A percentile compares a stretch with the other conserved stretches of the same genome.
Evolutionary conservation across 2,797 vertebrate genomes (phyloP).

Genomic region (Mus caroli): DNA sequence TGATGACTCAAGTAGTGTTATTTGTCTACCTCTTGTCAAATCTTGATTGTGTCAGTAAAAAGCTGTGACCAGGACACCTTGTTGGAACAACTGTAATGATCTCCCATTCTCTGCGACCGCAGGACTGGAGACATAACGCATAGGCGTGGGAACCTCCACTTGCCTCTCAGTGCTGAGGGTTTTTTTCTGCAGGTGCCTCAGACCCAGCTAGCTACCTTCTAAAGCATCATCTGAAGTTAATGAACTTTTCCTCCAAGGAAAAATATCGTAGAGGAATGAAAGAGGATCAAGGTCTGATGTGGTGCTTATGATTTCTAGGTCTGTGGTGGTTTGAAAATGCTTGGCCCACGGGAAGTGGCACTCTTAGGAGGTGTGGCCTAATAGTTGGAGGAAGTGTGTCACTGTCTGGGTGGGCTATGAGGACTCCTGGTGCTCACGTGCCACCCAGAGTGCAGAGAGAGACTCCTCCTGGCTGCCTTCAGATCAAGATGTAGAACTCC

Average conservation of each 20-base stretch:
- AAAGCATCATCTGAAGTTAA: background rate
- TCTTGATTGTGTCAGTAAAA: conserved; percentile 47
- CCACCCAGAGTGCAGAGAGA: background rate
- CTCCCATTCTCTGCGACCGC: background rate
- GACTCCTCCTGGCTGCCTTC: background rate
- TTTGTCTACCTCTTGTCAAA: conserved; percentile 38
- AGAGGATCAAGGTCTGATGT: background rate
- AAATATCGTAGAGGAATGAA: background rate
- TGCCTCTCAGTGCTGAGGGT: background rate
- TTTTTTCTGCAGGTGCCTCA: background rate
- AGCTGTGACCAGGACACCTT: background rate
- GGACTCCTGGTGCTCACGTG: background rate
- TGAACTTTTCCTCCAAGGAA: background rate
- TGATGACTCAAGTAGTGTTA: background rate
- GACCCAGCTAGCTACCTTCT: background rate
- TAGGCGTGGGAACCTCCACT: background rate
- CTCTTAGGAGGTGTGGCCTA: background rate
- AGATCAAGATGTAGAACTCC: background rate
- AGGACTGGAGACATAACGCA: background rate
- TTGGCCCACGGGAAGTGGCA: background rate
- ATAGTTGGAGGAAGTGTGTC: background rate
- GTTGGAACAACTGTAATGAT: background rate
- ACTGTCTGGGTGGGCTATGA: background rate
- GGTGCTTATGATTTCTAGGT: background rate
- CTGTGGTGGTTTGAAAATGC: background rate